Evolutionary conservation across 2,797 vertebrate species (phyloP), one percentile per base, ranked within the genome.

Genomic region (Toxotes lorentzi): DNA sequence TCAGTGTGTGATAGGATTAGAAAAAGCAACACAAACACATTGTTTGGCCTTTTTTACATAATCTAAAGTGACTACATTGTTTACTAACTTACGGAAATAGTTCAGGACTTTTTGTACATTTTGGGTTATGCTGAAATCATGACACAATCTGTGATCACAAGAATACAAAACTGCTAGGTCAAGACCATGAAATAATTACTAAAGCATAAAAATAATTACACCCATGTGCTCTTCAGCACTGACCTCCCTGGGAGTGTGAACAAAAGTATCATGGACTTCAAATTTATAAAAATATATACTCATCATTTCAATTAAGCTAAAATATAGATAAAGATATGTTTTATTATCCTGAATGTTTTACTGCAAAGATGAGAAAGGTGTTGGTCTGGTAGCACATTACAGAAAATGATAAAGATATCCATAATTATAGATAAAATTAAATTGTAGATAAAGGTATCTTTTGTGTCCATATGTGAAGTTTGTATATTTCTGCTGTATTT

Each of bases 401-500:
- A 16, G 30, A 13, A 63, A 58, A 47, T 35, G 27, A 30, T 30
- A 30, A 30, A 30, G 27, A 30, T 30, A 30, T 30, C 27, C 27
- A 30, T 30, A 30, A 30, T 30, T 30, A 30, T 30, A 30, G 27
- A 30, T 30, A 30, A 30, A 30, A 30, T 30, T 30, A 30, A 30
- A 30, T 30, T 30, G 4, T 13, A 24, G 30, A 56, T 57, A 38
- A 14, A 5, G 14, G n/a, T 47, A 35, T 69, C 16, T n/a, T 17
- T 23, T 51, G 30, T 57, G 24, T 67, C 27, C 41, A 0, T 53
- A 16, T 27, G 9, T 64, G n/a, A 50, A 47, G 24, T 11, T 17
- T n/a, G n/a, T 64, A 14, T 56, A 5, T 62, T 41, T 73, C 14
- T 72, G 27, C 34, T 40, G 34, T 38, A 19, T 71, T 47, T 74